Base-by-base conservation (phyloP, 2,888 invertebrate genomes). In the Sipha maydis region DNA sequence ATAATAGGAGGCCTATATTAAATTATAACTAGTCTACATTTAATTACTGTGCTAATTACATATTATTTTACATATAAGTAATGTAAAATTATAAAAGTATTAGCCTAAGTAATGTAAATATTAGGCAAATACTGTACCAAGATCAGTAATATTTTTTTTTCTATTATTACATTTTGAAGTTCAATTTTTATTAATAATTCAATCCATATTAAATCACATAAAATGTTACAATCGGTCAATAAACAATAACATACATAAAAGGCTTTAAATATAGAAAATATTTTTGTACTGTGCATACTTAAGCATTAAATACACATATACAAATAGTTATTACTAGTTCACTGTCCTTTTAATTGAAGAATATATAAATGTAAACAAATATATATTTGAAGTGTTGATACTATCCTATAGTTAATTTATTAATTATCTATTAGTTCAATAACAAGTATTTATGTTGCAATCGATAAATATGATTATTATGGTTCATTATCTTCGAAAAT, bases 151-250 rank as follows among this genome's bases (percentile, higher is more conserved):
- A 31, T 48, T 48, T 71, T n/a, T 3, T 82, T 21, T 69, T 82
- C 31, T n/a, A 34, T 73, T 25, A 17, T 83, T 73, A 83, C 54
- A 83, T 8, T 54, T 71, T 54, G 4, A 54, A 77, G 41, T 77
- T 31, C 28, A 19, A 67, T 19, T 54, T 54, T 73, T 73, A 31
- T 34, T 54, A 73, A 83, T n/a, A 83, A n/a, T 76, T 76, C 38
- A 28, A 76, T 76, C 61, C 31, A 76, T 41, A 48, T 83, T 31
- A 71, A 4, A 71, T 14, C 38, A 84, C 38, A 76, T 75, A 7
- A 75, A 61, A 84, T 84, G 76, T 84, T 25, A 76, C 31, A 85
- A 85, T 31, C 48, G 85, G 77, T 77, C 76, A 76, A 61, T 7
- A 76, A 84, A 25, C 31, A 76, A 76, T 54, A 67, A 41, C 17